These are phyloP conservation scores for Urechis unicinctus DNA, from an alignment of 2,888 invertebrate genomes.

Conservation along the genomic window DNA sequence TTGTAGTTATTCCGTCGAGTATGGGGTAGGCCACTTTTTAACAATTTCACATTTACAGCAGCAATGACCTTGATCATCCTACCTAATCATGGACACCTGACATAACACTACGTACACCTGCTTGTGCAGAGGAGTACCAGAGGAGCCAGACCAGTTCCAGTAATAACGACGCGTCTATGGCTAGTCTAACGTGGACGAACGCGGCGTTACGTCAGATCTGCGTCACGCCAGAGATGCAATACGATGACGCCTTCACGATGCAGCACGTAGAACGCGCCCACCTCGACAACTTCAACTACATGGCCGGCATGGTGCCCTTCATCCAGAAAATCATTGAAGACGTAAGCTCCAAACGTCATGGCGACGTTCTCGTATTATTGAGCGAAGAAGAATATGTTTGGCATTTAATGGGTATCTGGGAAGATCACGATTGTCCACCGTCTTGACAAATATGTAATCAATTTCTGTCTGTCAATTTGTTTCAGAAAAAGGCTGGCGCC, in stretches of 20 bases:
- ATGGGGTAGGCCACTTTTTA: no score
- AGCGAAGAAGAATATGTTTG: no score
- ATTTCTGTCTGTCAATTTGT: slow-evolving; percentile 5
- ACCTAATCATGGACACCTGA: no score
- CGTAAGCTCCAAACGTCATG: slow-evolving; percentile 22
- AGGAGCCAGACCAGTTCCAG: slow-evolving; percentile 20
- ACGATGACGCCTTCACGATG: slow-evolving; percentile 48
- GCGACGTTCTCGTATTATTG: no score
- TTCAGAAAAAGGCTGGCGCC: slow-evolving; percentile 34
- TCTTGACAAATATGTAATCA: no score
- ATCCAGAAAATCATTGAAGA: slow-evolving; percentile 44
- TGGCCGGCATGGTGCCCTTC: slow-evolving; percentile 48
- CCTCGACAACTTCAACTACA: slow-evolving; percentile 40
- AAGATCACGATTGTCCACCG: background rate
- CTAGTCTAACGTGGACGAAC: slow-evolving; percentile 39
- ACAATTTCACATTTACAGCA: no score
- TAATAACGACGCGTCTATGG: slow-evolving; percentile 36
- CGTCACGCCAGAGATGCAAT: slow-evolving; percentile 43
- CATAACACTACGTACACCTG: no score
- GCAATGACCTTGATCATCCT: no score
- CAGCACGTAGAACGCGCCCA: slow-evolving; percentile 34
- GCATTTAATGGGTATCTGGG: background rate
- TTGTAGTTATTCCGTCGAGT: no score
- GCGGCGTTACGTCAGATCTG: slow-evolving; percentile 35
- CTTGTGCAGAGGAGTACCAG: slow-evolving; percentile 30